Conservation (phyloP, 2,113 vertebrate genomes). For the Danionella cerebrum region DNA sequence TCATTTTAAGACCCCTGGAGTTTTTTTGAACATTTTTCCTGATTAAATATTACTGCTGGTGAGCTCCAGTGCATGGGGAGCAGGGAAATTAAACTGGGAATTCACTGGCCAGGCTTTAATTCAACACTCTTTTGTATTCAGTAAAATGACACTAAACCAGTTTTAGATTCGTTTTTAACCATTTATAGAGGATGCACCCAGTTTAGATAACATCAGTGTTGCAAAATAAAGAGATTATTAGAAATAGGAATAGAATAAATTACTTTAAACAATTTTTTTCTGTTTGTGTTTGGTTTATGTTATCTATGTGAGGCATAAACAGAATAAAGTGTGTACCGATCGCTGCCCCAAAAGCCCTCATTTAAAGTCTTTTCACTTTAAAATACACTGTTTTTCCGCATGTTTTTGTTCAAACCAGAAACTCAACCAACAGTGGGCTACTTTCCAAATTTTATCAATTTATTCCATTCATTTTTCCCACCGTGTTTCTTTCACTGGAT, state of each 20-base stretch:
- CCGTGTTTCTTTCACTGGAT: too few species aligned
- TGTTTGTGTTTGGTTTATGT: background rate
- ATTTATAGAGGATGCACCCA: too few species aligned
- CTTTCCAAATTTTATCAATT: too few species aligned
- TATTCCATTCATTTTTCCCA: too few species aligned
- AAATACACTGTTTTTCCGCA: background rate
- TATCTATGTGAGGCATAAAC: constrained; percentile 14
- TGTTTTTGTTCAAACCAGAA: background rate
- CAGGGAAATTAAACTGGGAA: constrained; percentile 29
- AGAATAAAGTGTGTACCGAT: constrained; percentile 6
- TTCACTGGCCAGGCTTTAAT: background rate
- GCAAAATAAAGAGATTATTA: too few species aligned
- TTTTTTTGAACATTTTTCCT: constrained; percentile 38
- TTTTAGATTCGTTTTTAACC: too few species aligned
- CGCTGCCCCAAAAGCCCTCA: background rate
- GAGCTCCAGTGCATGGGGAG: constrained; percentile 17
- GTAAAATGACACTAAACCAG: too few species aligned
- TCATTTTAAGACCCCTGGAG: constrained; percentile 33
- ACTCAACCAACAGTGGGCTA: too few species aligned
- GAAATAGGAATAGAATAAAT: too few species aligned
- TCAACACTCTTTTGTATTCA: background rate
- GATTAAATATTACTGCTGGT: constrained; percentile 38
- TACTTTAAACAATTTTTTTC: too few species aligned
- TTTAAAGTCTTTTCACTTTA: background rate
- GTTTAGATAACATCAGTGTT: too few species aligned